phyloP scores from a whole-genome alignment of 2,888 invertebrate genomes.

The Phytoseiulus persimilis region DNA sequence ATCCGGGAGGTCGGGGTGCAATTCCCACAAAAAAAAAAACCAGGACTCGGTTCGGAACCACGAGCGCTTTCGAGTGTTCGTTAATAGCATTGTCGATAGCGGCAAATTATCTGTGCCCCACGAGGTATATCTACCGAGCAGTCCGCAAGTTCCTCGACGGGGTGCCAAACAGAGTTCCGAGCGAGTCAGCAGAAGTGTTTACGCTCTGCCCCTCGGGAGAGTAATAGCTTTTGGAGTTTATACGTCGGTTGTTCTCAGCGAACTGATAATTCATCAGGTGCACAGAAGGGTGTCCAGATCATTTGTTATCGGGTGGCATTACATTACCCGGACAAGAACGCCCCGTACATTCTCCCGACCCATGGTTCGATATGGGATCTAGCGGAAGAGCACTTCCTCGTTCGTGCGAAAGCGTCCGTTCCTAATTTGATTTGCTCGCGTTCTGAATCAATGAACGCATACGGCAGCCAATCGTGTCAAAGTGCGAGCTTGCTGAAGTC shows the following conservation, averaged over 20 bases:
- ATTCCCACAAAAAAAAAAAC: too few species aligned
- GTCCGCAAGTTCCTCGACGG: background rate
- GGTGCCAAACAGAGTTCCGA: background rate
- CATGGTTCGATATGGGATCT: background rate
- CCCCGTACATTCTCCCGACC: background rate
- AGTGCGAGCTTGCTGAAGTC: background rate
- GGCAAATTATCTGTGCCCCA: background rate
- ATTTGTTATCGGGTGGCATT: constrained; percentile 5
- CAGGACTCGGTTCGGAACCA: too few species aligned
- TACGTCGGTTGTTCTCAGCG: background rate
- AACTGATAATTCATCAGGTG: background rate
- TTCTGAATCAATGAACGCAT: background rate
- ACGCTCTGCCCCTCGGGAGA: background rate
- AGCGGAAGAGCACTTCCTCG: background rate
- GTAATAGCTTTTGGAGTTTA: constrained; percentile 5
- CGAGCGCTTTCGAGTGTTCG: too few species aligned
- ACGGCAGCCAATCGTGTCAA: background rate
- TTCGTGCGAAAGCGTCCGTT: background rate
- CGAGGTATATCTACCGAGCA: background rate
- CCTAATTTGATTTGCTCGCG: background rate
- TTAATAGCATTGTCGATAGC: background rate
- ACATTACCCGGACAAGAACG: background rate
- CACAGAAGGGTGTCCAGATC: background rate
- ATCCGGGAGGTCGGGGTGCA: too few species aligned
- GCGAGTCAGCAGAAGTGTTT: background rate